Percentiles rank a stretch among this genome's conserved stretches.
Conservation (phyloP, 2,888 invertebrate genomes). For the Hesperia comma region DNA sequence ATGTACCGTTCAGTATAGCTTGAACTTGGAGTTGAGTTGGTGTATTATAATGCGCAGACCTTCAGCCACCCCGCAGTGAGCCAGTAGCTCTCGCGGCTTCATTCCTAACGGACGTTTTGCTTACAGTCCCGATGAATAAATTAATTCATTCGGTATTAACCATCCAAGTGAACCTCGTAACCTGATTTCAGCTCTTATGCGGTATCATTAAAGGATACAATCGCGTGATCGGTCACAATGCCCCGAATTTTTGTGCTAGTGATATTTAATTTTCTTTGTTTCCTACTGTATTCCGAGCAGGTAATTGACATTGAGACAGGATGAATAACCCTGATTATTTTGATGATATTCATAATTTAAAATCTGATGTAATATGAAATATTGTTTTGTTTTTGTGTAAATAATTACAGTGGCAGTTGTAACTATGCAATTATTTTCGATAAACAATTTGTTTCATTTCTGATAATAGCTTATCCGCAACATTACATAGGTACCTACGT, state of each 20-base stretch:
- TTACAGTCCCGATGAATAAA: slow-evolving; percentile 8
- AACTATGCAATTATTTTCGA: too few species aligned
- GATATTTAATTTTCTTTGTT: slow-evolving; percentile 33
- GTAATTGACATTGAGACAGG: slow-evolving; percentile 30
- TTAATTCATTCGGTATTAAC: slow-evolving; percentile 8
- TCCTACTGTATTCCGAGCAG: slow-evolving; percentile 39
- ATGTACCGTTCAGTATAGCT: too few species aligned
- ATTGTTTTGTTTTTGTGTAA: too few species aligned
- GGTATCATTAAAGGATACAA: slow-evolving; percentile 3
- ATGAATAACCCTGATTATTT: slow-evolving; percentile 20
- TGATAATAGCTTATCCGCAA: too few species aligned
- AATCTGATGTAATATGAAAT: too few species aligned
- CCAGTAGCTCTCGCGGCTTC: slow-evolving; percentile 25
- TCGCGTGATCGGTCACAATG: slow-evolving; percentile 32
- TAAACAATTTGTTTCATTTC: too few species aligned
- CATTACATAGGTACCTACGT: too few species aligned
- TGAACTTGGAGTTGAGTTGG: too few species aligned
- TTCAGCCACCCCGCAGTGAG: neutral
- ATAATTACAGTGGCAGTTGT: too few species aligned
- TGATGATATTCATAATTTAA: slow-evolving; percentile 5
- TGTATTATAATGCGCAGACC: too few species aligned
- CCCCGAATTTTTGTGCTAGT: slow-evolving; percentile 18
- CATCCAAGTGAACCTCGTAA: neutral
- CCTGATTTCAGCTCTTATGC: neutral
- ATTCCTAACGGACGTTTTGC: slow-evolving; percentile 7